Base-by-base conservation (phyloP, 2,888 invertebrate species). In the Scaptomyza caliginosa region DNA sequence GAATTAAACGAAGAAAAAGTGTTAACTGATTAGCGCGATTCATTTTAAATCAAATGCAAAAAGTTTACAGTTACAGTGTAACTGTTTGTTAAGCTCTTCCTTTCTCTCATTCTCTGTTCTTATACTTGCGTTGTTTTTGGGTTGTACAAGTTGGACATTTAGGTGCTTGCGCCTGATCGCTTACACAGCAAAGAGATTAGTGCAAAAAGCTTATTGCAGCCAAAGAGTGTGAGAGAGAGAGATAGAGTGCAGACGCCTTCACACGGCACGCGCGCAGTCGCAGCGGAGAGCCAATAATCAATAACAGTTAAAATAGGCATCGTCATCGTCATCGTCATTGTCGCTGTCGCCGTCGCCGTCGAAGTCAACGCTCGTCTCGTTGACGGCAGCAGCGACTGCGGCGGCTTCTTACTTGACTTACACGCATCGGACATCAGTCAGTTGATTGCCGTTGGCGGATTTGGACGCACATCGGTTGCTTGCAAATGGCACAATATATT, bases 371-470 rank as follows among this genome's bases (percentile, higher is more conserved):
- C 17, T n/a, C 34, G 39, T 8, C 36, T 10, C 46, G 39, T 7
- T 13, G 49, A 13, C 32, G 11, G 4, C 36, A 36, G 5, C 19
- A 26, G 17, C 16, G 8, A 21, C 30, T 11, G 8, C 32, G 34
- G 40, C 46, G 70, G 57, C 57, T 75, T 73, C 65, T 62, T 69
- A 63, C 57, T 63, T 49, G 64, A 57, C 45, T 66, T 58, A 51
- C 57, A 64, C 13, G 57, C 63, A 46, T 36, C 56, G 46, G 56
- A 63, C 70, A 65, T 86, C 83, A 89, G 89, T 89, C 84, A 81
- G 82, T 76, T 74, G 81, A 88, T 77, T 77, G 81, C 73, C 84
- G 84, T 85, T 78, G 77, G 68, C 77, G 70, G 67, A 78, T 75
- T 72, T 78, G 69, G 79, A 87, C 83, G 88, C 74, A 77, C 66